Conservation (phyloP, 2,797 vertebrate genomes). For the Crenuchus spilurus region DNA sequence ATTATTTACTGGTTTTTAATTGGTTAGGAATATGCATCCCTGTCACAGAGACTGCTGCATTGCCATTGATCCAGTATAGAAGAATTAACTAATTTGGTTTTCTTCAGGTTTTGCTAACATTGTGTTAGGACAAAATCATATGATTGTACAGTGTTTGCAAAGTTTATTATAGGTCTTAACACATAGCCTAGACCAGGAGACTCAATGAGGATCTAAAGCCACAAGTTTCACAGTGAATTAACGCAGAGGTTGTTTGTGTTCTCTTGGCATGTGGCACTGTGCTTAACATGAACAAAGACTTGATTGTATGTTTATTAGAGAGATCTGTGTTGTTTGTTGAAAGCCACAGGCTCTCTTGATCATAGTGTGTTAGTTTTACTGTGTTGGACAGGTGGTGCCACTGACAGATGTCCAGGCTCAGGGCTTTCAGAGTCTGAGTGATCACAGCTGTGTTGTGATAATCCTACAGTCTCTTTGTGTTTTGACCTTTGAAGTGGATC, state of each 20-base stretch:
- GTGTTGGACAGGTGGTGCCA: constrained; percentile 30
- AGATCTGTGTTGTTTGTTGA: background rate
- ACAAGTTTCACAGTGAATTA: background rate
- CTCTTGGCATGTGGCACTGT: background rate
- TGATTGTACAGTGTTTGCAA: too few relatives aligned
- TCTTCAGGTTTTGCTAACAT: too few relatives aligned
- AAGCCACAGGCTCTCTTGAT: background rate
- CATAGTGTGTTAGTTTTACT: background rate
- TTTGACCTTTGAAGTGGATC: background rate
- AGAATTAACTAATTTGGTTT: too few relatives aligned
- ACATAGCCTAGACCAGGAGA: background rate
- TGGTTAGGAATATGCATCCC: too few relatives aligned
- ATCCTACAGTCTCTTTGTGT: background rate
- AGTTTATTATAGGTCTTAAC: background rate
- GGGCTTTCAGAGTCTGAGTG: constrained; percentile 5
- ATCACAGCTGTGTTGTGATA: background rate
- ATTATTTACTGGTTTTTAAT: too few relatives aligned
- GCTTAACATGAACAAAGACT: background rate
- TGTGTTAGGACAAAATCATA: too few relatives aligned
- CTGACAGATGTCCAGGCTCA: constrained; percentile 38
- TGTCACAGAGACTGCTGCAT: too few relatives aligned
- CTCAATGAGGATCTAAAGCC: background rate
- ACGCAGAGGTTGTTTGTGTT: background rate
- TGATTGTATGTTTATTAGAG: background rate
- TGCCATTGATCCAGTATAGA: too few relatives aligned